Base-by-base conservation (phyloP, 2,888 invertebrate genomes). In the Watsonalla cultraria region DNA sequence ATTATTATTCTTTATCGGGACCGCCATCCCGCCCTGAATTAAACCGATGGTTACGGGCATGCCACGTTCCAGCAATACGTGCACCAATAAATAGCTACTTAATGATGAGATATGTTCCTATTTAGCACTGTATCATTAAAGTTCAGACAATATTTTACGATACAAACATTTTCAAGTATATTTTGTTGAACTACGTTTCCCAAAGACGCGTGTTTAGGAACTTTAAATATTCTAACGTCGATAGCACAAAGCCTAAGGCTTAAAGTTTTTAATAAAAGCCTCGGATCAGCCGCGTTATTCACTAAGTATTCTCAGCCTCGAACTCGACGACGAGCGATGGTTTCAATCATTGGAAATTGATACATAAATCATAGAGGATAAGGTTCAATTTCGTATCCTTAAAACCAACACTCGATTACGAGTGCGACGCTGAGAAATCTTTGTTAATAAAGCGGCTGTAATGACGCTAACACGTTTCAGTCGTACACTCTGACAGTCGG, bases 1-100 rank as follows among this genome's bases (percentile, higher is more conserved):
- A 67, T 71, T 71, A 65, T 68, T 72, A 70, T 62, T 68, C 69
- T 76, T 75, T 72, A 76, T 72, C 68, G 64, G 64, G 54, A 55
- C 58, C 42, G 56, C 58, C 65, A 64, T 68, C 66, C 55, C 59
- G 61, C 55, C 60, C 47, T 52, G 48, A 63, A 61, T 61, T 67
- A 61, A 63, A 61, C 53, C 61, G 58, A 57, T 56, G 59, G 61
- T 63, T 61, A 55, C 56, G 62, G 54, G 53, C 37, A 37, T 37
- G 37, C 37, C 11, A 42, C 42, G 11, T 52, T 60, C 55, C 57
- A 47, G 49, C 46, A 47, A 53, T 57, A 53, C 46, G 37, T 53
- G 45, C 57, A 56, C 54, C 60, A 54, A 58, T 57, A 59, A 61
- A 58, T 53, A 47, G 42, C 42, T 42, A 42, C 42, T 42, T 42